A percentile compares a stretch with the other conserved stretches of the same genome.
phyloP scores from a whole-genome alignment of 2,113 vertebrate genomes.

The Engystomops pustulosus region DNA sequence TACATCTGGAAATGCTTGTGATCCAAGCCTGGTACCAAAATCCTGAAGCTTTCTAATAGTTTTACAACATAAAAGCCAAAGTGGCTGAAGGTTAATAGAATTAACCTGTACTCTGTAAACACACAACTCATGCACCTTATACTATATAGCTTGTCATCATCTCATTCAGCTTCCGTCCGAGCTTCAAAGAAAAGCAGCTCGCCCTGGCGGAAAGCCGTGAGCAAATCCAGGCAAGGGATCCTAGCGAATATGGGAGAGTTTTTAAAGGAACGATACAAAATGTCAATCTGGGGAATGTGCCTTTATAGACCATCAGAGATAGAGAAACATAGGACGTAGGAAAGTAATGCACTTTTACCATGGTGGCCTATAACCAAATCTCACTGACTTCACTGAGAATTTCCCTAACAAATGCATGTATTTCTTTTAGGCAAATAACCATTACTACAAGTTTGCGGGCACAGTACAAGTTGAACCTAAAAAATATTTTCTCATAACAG shows the following conservation, averaged over 20 bases:
- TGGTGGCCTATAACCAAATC: not conserved
- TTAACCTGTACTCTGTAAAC: slow-evolving; percentile 66
- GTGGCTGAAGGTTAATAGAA: slow-evolving; percentile 68
- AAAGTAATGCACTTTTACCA: not conserved
- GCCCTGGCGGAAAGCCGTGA: not conserved
- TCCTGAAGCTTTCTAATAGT: slow-evolving; percentile 68
- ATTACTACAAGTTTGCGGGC: too few species aligned
- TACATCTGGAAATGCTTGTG: slow-evolving; percentile 68
- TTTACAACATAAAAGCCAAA: slow-evolving; percentile 69
- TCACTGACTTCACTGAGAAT: not conserved
- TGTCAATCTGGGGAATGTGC: not conserved
- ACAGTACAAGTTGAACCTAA: too few species aligned
- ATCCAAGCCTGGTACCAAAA: slow-evolving; percentile 67
- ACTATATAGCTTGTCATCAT: slow-evolving; percentile 57
- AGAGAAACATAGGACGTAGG: too few species aligned
- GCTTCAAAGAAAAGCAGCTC: slow-evolving; percentile 40
- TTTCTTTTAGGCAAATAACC: too few species aligned
- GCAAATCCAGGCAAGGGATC: too few species aligned
- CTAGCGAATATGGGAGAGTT: too few species aligned
- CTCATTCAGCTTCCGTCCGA: slow-evolving; percentile 17
- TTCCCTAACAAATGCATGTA: not conserved
- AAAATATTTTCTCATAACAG: too few species aligned
- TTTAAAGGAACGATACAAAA: too few species aligned
- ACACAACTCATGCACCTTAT: slow-evolving; percentile 46
- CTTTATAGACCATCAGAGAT: not conserved